Base-by-base conservation (phyloP, 2,113 vertebrate species). In the Cyphomyrus discorhynchus region DNA sequence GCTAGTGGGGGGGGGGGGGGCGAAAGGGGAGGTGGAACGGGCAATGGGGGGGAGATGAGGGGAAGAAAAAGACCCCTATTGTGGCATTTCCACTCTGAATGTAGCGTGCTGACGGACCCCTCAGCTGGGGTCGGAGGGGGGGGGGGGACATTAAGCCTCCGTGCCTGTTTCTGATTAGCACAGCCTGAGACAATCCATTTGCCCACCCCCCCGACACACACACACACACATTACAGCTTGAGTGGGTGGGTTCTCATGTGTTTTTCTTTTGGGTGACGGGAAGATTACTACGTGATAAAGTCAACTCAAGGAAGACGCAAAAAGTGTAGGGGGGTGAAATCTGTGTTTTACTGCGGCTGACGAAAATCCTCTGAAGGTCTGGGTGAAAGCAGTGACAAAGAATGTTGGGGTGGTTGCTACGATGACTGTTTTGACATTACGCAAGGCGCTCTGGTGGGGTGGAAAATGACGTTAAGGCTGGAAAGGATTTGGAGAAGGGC, bases 131-230 rank as follows among this genome's bases (percentile, higher is more conserved):
- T 91, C 90, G n/a, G 77, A 24, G 46, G 52, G 53, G 87, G 49
- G 77, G 89, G 50, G 74, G 35, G 10, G 46, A n/a, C 58, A 53
- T 58, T 49, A 35, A 45, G 52, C 35, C 74, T 83, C 27, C 86
- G 42, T 90, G 87, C 94, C 94, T 95, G 94, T 91, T 94, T 95
- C 89, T 88, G 52, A 94, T 95, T 93, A 95, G 88, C 89, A 27
- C 27, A 88, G 53, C 70, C 47, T 21, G 49, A 66, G 31, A 66
- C 46, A 45, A 53, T 21, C 82, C 45, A 74, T 3, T 35, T 80
- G 77, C 31, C 35, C n/a, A n/a, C 21, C 31, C 24, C 39, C 24
- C 24, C 24, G 0, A 9, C 56, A 62, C 58, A n/a, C 56, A n/a
- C 56, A 62, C 21, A 24, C 21, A 24, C 56, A 24, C 21, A 24